Conservation (phyloP, 2,113 vertebrate species). For the Hippoglossus stenolepis region DNA sequence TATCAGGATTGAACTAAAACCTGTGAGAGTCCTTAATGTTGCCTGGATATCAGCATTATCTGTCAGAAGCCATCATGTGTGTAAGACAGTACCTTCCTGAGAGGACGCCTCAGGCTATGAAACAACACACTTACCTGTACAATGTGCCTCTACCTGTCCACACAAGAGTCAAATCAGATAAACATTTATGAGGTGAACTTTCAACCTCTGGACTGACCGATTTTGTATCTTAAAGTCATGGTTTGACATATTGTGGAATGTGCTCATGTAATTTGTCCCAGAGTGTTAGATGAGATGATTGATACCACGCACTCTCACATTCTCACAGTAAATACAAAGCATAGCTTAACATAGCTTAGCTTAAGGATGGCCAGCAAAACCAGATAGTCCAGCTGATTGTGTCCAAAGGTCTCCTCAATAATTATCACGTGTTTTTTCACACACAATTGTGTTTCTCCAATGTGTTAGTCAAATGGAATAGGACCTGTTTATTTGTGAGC, state of each 20-base stretch:
- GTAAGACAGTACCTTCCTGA: background rate
- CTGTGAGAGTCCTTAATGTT: too few species aligned
- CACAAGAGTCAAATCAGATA: background rate
- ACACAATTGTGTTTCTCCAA: too few species aligned
- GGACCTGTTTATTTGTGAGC: too few species aligned
- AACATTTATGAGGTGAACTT: background rate
- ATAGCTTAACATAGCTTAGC: too few species aligned
- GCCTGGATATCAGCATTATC: background rate
- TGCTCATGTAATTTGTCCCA: background rate
- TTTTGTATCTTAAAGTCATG: background rate
- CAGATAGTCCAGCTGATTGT: too few species aligned
- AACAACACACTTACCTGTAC: background rate
- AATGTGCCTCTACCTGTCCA: background rate
- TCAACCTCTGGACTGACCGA: background rate
- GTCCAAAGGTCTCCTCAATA: too few species aligned
- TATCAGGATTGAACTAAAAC: too few species aligned
- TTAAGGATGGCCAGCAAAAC: too few species aligned
- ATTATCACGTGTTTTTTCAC: too few species aligned
- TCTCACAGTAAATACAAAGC: too few species aligned
- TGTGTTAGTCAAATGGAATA: too few species aligned
- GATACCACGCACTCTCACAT: too few species aligned
- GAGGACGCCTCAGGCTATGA: background rate
- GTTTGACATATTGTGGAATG: background rate
- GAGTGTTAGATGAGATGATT: background rate
- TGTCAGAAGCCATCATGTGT: conserved; percentile 14